Evolutionary conservation across 2,888 invertebrate genomes (phyloP), one percentile per base, ranked within the genome.

Genomic region (Cantharis lateralis): DNA sequence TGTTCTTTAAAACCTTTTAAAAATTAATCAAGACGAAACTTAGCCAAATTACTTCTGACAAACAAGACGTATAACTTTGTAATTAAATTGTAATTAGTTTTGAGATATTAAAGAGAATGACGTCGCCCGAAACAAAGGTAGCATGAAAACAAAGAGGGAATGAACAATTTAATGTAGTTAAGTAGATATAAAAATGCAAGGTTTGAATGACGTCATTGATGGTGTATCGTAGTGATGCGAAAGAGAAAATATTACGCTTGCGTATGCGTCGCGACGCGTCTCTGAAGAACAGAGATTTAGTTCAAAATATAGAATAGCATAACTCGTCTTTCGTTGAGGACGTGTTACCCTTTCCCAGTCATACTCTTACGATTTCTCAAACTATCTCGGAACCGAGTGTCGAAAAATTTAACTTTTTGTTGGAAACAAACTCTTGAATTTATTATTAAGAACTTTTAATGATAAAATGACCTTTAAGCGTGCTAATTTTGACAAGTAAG

Each of bases 261-360:
- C 81, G 81, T 81, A 80, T 74, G 81, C 80, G 79, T 78, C 77
- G 62, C 72, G 81, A 76, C 78, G 81, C 68, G 74, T 66, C 76
- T 32, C 72, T 71, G 63, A 76, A 79, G 75, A 77, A 77, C 78
- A 76, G 78, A 75, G 77, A 77, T 75, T 72, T 73, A 62, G 71
- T 74, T 69, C 72, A 75, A 76, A 72, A 75, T 78, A 78, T 80
- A 80, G 80, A 80, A 78, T 74, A 79, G 78, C 78, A 72, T 70
- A 78, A 75, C 70, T 76, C 77, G 76, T 78, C 79, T 71, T 73
- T 69, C 64, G 77, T 71, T 74, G 78, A 75, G 76, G 79, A 77
- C 75, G 76, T 73, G 76, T 78, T 76, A 73, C 74, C 77, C 74
- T 68, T 75, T 72, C 68, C 69, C 48, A 48, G 48, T 48, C 48